These are phyloP conservation scores for Himantopus leucocephalus DNA, from an alignment of 2,113 vertebrate genomes.

Conservation along the genomic window DNA sequence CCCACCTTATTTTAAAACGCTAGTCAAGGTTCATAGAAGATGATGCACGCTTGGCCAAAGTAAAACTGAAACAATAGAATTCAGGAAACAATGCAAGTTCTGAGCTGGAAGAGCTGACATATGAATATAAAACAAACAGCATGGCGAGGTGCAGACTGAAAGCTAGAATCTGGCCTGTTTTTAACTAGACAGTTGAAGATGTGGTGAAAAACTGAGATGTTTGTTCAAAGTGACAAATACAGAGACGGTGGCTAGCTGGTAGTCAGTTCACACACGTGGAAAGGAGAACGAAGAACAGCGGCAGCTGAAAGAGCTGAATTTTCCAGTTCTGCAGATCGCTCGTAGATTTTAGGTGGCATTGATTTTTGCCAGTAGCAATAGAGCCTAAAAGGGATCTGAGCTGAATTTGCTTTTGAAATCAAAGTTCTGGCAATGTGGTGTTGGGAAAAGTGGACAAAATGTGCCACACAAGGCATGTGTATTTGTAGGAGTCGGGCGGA, in stretches of 20 bases:
- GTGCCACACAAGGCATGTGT: background rate
- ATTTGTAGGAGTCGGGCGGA: background rate
- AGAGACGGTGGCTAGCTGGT: background rate
- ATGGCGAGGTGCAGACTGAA: background rate
- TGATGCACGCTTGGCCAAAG: background rate
- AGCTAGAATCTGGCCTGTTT: background rate
- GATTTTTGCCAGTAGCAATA: background rate
- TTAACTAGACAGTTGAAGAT: background rate
- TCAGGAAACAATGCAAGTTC: background rate
- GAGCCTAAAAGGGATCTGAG: background rate
- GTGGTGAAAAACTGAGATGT: background rate
- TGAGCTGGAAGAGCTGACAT: background rate
- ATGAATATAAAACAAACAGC: background rate
- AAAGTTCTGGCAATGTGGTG: background rate
- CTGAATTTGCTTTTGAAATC: background rate
- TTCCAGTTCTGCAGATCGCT: background rate
- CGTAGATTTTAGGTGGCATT: background rate
- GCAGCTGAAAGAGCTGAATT: background rate
- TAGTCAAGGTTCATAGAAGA: background rate
- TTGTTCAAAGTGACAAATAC: background rate
- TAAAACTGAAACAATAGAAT: background rate
- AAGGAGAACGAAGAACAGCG: background rate
- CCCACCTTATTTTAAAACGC: background rate
- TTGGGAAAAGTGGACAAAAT: background rate
- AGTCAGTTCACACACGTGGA: background rate